phyloP scores from a whole-genome alignment of 2,888 invertebrate species.

The Cyrtodaria siliqua region DNA sequence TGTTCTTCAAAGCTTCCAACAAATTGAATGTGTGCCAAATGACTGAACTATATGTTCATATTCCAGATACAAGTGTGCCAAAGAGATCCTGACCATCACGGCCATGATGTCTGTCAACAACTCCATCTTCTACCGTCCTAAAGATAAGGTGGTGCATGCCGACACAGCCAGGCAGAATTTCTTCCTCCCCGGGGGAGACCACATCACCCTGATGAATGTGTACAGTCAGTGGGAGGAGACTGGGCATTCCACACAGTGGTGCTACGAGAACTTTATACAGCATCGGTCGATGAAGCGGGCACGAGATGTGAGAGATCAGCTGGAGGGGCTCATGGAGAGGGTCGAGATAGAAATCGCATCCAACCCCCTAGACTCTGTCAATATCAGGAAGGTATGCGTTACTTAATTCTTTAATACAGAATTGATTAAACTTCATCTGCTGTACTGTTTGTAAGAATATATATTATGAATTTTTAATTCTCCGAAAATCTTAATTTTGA shows the following conservation, averaged over 20 bases:
- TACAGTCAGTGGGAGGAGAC: slow-evolving; percentile 98
- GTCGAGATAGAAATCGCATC: slow-evolving; percentile 98
- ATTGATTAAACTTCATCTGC: too few species aligned
- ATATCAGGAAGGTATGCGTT: slow-evolving; percentile 95
- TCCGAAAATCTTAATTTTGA: too few species aligned
- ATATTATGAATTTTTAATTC: too few species aligned
- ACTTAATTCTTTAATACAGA: too few species aligned
- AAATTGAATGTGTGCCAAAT: too few species aligned
- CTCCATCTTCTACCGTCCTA: slow-evolving; percentile 99
- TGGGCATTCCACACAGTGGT: slow-evolving; percentile 99
- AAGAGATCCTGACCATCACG: slow-evolving; percentile 97
- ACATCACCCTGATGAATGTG: slow-evolving; percentile 97
- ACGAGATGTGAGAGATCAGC: slow-evolving; percentile 97
- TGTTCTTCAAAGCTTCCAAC: too few species aligned
- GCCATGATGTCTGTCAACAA: slow-evolving; percentile 99
- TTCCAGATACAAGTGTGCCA: slow-evolving; percentile 94
- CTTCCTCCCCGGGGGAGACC: slow-evolving; percentile 96
- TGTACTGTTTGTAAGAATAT: too few species aligned
- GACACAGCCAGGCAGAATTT: slow-evolving; percentile 94
- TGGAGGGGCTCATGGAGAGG: slow-evolving; percentile 97
- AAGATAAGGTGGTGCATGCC: slow-evolving; percentile 99
- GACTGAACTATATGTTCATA: too few species aligned
- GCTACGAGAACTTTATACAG: slow-evolving; percentile 99
- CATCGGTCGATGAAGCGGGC: slow-evolving; percentile 98
- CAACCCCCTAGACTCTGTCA: slow-evolving; percentile 93